phyloP scores from a whole-genome alignment of 2,113 vertebrate genomes.

The Alces alces region DNA sequence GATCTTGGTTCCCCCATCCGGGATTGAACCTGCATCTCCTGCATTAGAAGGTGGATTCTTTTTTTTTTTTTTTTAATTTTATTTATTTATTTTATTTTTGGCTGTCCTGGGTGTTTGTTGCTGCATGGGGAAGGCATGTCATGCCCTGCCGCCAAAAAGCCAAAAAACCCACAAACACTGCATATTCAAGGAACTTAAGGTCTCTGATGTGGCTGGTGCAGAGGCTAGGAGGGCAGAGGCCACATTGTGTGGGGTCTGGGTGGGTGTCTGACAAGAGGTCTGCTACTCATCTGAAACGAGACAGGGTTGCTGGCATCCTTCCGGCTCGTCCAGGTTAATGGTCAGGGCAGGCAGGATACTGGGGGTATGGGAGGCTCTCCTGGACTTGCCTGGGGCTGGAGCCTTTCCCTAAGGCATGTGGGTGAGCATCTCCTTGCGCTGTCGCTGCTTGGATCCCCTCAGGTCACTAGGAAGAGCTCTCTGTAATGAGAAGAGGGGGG shows the following conservation, averaged over 20 bases:
- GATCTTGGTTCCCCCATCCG: background rate
- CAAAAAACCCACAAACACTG: background rate
- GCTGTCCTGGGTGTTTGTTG: background rate
- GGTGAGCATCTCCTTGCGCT: background rate
- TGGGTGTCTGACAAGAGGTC: background rate
- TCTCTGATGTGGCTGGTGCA: background rate
- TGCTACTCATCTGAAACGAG: background rate
- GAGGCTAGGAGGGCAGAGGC: background rate
- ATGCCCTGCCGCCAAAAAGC: background rate
- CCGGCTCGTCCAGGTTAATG: fast-evolving
- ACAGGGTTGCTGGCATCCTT: background rate
- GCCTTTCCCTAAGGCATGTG: fast-evolving
- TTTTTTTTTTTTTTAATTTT: background rate
- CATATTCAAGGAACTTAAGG: background rate
- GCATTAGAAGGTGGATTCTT: background rate
- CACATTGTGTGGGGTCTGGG: background rate
- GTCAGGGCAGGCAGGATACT: background rate
- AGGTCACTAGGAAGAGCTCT: background rate
- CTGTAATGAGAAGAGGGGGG: background rate
- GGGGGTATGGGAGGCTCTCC: background rate
- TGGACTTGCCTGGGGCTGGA: background rate
- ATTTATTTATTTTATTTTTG: background rate
- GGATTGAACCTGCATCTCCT: background rate
- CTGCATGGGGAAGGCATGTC: background rate
- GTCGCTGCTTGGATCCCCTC: background rate